Evolutionary conservation across 2,888 invertebrate genomes (phyloP), one percentile per base, ranked within the genome.

Genomic region (Mesorhabditis belari): DNA sequence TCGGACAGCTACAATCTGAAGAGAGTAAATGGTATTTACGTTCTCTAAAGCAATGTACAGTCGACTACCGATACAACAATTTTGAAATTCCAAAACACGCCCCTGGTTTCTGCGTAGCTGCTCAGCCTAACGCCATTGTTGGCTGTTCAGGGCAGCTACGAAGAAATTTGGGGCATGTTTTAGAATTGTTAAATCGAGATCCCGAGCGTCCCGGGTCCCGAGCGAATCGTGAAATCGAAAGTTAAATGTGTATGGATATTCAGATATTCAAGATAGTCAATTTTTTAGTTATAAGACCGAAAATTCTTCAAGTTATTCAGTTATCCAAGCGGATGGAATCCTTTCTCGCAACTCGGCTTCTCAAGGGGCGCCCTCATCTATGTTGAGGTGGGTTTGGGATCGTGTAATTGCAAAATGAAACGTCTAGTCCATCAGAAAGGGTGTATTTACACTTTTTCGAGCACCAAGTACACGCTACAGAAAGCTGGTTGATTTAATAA

Each of bases 331-430:
- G 62, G 64, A 2, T 72, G 69, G 57, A 77, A 81, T 58, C 64
- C 70, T n/a, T 49, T 68, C 9, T 72, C 75, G 3, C 73, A 81
- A 55, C 62, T 79, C n/a, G 77, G 76, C 24, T 62, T 77, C 59
- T 63, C 70, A 17, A 68, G 72, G 51, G 82, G 83, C n/a, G 82
- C 81, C 3, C 81, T 82, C 67, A 78, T 80, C 2, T 76, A 76
- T 57, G 76, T 17, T 17, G 35, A 35, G 35, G 35, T 35, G 35
- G 35, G 35, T 6, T 17, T 35, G 6, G 35, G 35, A 35, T n/a
- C n/a, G n/a, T n/a, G n/a, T n/a, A n/a, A n/a, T n/a, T n/a, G n/a
- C n/a, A n/a, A n/a, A n/a, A n/a, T n/a, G n/a, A n/a, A n/a, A n/a
- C n/a, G n/a, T n/a, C n/a, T n/a, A n/a, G n/a, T n/a, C n/a, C n/a